Conservation (phyloP, 2,797 vertebrate species). For the Hapalemur alaotrensis region DNA sequence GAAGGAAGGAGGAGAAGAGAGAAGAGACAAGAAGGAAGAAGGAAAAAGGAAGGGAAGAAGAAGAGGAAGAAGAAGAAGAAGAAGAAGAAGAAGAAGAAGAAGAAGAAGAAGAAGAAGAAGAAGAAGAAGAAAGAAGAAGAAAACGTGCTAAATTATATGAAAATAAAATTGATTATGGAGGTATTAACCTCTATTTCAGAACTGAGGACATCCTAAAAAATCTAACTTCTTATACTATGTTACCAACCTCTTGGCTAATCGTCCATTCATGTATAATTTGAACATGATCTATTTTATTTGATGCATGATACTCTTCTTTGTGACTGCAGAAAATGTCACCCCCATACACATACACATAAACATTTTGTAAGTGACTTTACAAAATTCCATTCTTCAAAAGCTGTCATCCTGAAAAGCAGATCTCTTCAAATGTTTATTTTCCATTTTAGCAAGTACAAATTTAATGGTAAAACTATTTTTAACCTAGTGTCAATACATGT, state of each 20-base stretch:
- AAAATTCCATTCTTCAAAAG: background rate
- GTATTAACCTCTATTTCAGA: background rate
- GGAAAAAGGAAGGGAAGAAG: background rate
- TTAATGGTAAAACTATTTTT: background rate
- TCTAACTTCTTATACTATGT: background rate
- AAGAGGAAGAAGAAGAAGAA: too few species aligned
- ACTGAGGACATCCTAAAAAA: background rate
- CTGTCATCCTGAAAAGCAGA: background rate
- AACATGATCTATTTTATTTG: background rate
- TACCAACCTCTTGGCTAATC: background rate
- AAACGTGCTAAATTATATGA: background rate
- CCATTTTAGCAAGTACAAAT: background rate
- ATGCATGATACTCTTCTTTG: background rate
- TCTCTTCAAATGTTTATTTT: background rate
- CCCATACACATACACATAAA: background rate
- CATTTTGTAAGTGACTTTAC: background rate
- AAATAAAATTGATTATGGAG: background rate
- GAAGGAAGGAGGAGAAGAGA: too few species aligned
- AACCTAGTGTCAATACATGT: background rate
- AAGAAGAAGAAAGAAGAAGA: too few species aligned
- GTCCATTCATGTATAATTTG: background rate
- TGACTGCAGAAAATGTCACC: background rate
- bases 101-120: too few species aligned
- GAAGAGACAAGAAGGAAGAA: background rate
- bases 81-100: background rate